These are phyloP conservation scores for Eupithecia pulchellata DNA, from an alignment of 2,888 invertebrate species.

Conservation along the genomic window DNA sequence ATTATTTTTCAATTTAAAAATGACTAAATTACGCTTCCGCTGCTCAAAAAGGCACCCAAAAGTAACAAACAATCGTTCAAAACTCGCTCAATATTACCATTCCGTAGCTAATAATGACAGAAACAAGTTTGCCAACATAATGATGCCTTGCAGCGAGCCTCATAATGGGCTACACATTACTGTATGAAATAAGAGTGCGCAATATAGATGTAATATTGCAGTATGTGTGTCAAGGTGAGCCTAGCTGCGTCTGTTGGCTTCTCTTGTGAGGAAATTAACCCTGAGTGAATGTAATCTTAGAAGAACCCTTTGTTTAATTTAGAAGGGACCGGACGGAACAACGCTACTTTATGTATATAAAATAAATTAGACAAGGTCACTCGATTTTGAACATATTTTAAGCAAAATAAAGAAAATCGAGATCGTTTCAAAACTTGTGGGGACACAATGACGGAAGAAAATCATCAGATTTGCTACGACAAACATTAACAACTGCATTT, in stretches of 20 bases:
- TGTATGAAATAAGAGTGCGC: slow-evolving; percentile 48
- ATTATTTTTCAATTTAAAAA: neutral
- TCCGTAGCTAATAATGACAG: slow-evolving; percentile 10
- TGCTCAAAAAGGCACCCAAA: neutral
- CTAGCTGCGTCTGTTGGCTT: slow-evolving; percentile 9
- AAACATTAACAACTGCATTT: too few species aligned
- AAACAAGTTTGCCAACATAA: slow-evolving; percentile 29
- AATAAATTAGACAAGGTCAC: too few species aligned
- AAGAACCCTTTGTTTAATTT: neutral
- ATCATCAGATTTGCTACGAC: too few species aligned
- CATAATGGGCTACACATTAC: slow-evolving; percentile 40
- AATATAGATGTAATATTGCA: slow-evolving; percentile 44
- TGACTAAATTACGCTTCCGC: neutral
- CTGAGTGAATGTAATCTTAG: slow-evolving; percentile 9
- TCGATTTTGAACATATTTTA: too few species aligned
- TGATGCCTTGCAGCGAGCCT: slow-evolving; percentile 19
- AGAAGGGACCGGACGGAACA: neutral
- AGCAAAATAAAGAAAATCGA: too few species aligned
- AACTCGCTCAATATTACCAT: slow-evolving; percentile 4
- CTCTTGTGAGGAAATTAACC: slow-evolving; percentile 21
- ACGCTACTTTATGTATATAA: too few species aligned
- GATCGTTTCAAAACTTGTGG: too few species aligned
- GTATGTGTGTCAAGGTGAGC: slow-evolving; percentile 43
- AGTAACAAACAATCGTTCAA: slow-evolving; percentile 4
- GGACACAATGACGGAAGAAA: too few species aligned